Evolutionary conservation across 2,888 invertebrate species (phyloP).

Genomic region (Aphodius granarius): DNA sequence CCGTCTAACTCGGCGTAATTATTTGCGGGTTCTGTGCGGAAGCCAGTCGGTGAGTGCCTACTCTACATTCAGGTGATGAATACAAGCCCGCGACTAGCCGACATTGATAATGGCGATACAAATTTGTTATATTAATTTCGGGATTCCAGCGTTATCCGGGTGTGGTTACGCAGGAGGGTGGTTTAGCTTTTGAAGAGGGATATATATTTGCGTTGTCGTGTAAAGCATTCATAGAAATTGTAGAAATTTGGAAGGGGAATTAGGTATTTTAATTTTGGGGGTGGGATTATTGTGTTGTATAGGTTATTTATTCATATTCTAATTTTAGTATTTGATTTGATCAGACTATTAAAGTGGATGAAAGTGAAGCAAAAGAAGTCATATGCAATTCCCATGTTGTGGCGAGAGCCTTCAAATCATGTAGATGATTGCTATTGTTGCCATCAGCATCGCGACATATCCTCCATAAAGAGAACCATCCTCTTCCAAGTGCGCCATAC

Average conservation of each 20-base stretch:
- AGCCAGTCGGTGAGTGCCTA: background rate
- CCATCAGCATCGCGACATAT: too few relatives aligned
- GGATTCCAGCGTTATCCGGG: background rate
- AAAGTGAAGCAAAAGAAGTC: too few relatives aligned
- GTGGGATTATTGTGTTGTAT: background rate
- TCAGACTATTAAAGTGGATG: too few relatives aligned
- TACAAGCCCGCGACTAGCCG: background rate
- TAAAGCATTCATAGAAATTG: background rate
- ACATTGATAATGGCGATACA: slow-evolving; percentile 3
- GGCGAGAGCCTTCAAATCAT: too few relatives aligned
- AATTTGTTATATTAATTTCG: slow-evolving; percentile 6
- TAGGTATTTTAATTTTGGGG: background rate
- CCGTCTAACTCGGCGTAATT: background rate
- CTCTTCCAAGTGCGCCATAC: too few relatives aligned
- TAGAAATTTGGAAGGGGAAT: background rate
- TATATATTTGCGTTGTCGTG: background rate
- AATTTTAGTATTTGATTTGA: too few relatives aligned
- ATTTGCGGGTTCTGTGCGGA: background rate
- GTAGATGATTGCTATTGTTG: too few relatives aligned
- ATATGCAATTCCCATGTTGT: too few relatives aligned
- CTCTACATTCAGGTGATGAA: background rate
- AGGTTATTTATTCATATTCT: too few relatives aligned
- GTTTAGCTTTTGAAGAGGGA: background rate
- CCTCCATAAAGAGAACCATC: too few relatives aligned
- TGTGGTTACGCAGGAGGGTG: background rate